These are phyloP conservation scores for Coenonympha arcania DNA, from an alignment of 2,888 invertebrate species.

Conservation along the genomic window DNA sequence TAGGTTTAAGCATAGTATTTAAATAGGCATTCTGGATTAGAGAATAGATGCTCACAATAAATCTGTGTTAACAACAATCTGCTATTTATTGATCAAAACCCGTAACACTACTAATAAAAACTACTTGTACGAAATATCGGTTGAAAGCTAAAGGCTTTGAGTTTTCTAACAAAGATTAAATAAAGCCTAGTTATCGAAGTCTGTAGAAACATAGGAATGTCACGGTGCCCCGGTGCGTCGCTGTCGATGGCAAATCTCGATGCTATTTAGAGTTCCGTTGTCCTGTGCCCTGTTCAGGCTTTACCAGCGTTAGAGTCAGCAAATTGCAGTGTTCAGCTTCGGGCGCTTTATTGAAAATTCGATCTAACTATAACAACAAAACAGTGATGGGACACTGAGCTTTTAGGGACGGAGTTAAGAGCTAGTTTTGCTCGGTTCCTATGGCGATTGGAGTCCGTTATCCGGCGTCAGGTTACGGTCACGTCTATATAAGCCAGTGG, in stretches of 20 bases:
- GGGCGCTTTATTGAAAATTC: constrained; percentile 71
- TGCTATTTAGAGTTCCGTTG: constrained; percentile 57
- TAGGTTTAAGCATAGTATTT: too few relatives aligned
- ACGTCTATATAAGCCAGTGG: constrained; percentile 73
- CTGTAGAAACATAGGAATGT: constrained; percentile 14
- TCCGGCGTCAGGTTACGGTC: constrained; percentile 73
- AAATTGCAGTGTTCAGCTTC: constrained; percentile 66
- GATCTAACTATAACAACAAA: constrained; percentile 63
- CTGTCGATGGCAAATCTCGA: constrained; percentile 28
- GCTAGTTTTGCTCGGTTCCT: constrained; percentile 43
- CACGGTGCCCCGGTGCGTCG: constrained; percentile 13
- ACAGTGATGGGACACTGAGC: constrained; percentile 20
- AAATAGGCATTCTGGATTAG: too few relatives aligned
- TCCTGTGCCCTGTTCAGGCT: constrained; percentile 47
- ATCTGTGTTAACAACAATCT: too few relatives aligned
- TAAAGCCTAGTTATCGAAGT: not conserved
- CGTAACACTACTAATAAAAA: too few relatives aligned
- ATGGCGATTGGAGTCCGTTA: constrained; percentile 62
- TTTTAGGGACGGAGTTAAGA: constrained; percentile 27
- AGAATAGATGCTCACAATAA: too few relatives aligned
- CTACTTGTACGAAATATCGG: too few relatives aligned
- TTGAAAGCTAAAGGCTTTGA: too few relatives aligned
- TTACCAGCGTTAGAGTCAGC: constrained; percentile 49
- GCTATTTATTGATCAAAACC: too few relatives aligned
- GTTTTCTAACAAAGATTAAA: not conserved